A percentile compares a stretch with the other conserved stretches of the same genome.
These are phyloP conservation scores for Callocephalon fimbriatum DNA, from an alignment of 2,113 vertebrate genomes.

Conservation along the genomic window DNA sequence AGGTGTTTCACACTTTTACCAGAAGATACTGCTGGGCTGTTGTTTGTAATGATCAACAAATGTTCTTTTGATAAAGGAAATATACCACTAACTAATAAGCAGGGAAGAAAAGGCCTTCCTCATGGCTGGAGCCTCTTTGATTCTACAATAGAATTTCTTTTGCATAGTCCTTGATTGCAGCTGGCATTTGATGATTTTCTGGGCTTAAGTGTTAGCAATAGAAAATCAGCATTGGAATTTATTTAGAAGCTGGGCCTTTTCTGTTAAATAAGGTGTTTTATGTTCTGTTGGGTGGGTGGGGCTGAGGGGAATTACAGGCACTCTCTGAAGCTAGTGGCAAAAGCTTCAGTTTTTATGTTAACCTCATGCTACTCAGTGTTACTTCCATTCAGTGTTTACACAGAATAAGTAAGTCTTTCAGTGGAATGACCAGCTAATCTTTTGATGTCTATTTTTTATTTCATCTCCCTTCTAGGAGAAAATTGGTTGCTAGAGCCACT, in stretches of 20 bases:
- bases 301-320: not conserved
- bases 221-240: not conserved
- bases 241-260: not conserved
- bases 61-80: slow-evolving; percentile 11
- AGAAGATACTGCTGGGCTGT: not conserved
- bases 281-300: not conserved
- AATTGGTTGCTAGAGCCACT: not conserved
- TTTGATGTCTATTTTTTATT: not conserved
- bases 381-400: slow-evolving; percentile 29
- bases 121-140: not conserved
- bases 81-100: slow-evolving; percentile 19
- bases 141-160: not conserved
- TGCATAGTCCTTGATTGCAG: not conserved
- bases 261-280: not conserved
- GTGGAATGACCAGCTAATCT: not conserved
- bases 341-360: not conserved
- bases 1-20: not conserved
- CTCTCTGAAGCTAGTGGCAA: not conserved
- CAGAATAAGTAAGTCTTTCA: not conserved
- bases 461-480: not conserved
- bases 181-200: not conserved
- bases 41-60: not conserved
- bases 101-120: not conserved
- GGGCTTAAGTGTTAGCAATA: not conserved
- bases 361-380: slow-evolving; percentile 14